Evolutionary conservation across 2,113 vertebrate genomes (phyloP).

Genomic region (Bubalus kerabau): DNA sequence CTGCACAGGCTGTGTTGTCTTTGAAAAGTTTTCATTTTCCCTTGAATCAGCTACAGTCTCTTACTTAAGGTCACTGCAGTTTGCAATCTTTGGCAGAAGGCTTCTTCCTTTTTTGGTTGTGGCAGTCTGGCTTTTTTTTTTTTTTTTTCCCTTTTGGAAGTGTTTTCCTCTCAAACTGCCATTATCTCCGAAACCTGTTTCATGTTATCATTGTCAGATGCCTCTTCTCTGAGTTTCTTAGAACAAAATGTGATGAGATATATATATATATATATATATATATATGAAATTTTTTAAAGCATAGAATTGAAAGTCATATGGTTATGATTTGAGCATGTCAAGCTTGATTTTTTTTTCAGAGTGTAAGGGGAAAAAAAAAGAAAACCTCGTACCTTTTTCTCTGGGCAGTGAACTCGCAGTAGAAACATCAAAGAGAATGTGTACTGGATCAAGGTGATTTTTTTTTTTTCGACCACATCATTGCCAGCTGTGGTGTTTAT

Average conservation of each 20-base stretch:
- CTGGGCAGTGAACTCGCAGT: constrained; percentile 89
- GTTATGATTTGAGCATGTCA: constrained; percentile 99
- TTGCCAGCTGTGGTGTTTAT: constrained; percentile 88
- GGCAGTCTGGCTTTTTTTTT: constrained; percentile 75
- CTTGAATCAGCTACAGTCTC: constrained; percentile 82
- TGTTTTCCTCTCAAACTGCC: constrained; percentile 83
- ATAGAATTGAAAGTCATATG: constrained; percentile 95
- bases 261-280: constrained; percentile 38
- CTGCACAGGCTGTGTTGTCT: constrained; percentile 79
- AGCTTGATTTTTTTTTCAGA: constrained; percentile 82
- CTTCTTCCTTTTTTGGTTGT: constrained; percentile 98
- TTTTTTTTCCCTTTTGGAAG: constrained; percentile 78
- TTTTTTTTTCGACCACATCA: constrained; percentile 80
- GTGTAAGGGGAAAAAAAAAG: constrained; percentile 52
- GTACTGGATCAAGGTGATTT: constrained; percentile 98
- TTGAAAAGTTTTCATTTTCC: constrained; percentile 83
- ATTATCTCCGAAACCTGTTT: constrained; percentile 94
- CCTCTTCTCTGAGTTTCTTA: constrained; percentile 90
- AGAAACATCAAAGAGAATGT: constrained; percentile 96
- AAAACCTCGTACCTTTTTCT: constrained; percentile 85
- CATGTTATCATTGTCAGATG: constrained; percentile 97
- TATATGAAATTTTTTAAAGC: constrained; percentile 72
- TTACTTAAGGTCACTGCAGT: constrained; percentile 87
- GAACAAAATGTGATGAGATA: constrained; percentile 80
- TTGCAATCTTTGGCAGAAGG: constrained; percentile 86